Evolutionary conservation across 2,888 invertebrate genomes (phyloP), one percentile per base, ranked within the genome.

Genomic region (Gibbula magus): DNA sequence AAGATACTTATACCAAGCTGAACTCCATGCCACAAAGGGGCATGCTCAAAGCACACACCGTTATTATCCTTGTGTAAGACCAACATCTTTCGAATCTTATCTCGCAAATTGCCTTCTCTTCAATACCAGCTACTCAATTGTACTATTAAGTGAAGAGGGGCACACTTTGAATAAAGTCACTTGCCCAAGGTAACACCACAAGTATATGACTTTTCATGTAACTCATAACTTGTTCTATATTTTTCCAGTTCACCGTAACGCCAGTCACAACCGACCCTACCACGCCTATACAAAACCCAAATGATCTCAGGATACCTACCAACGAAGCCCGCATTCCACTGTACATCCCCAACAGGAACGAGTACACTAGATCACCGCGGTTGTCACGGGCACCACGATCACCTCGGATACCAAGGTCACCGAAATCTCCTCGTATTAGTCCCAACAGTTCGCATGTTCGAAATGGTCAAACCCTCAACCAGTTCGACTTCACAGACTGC

Each of bases 161-260:
- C n/a, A n/a, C n/a, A n/a, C n/a, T n/a, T n/a, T n/a, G n/a, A n/a
- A n/a, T n/a, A n/a, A n/a, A n/a, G n/a, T n/a, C n/a, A n/a, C n/a
- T n/a, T n/a, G n/a, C n/a, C n/a, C n/a, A n/a, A n/a, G n/a, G n/a
- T n/a, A n/a, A n/a, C n/a, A n/a, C n/a, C n/a, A n/a, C n/a, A n/a
- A n/a, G n/a, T n/a, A n/a, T n/a, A n/a, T n/a, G n/a, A 7, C 35
- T 35, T 35, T 35, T 35, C 7, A 5, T 3, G 35, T 35, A 7
- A 35, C 35, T 35, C 7, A 35, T 35, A 5, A 35, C 4, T 35
- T 35, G 7, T 35, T 5, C 7, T 35, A 35, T 35, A 5, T 35
- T 45, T 10, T 45, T 45, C 5, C 83, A 85, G 85, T 85, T 85
- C 77, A 85, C 83, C 20, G 85, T 85, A 75, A 81, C 82, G 1